These are phyloP conservation scores for Chrysomela aeneicollis DNA, from an alignment of 2,888 invertebrate species.

Conservation along the genomic window DNA sequence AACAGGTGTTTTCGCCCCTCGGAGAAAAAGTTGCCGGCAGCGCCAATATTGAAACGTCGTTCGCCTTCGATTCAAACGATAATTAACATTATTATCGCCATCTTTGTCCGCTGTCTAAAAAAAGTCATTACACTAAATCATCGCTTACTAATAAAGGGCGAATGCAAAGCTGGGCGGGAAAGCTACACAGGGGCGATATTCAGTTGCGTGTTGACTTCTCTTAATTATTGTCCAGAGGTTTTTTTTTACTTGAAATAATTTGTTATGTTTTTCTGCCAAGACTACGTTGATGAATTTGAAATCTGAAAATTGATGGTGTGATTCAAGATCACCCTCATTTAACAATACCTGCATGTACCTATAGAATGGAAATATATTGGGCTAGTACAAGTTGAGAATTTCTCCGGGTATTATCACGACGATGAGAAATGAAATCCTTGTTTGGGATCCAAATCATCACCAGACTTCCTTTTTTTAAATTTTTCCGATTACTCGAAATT, in stretches of 20 bases:
- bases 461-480: no score
- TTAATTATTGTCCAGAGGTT: neutral
- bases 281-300: no score
- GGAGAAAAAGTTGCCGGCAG: conserved; percentile 44
- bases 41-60: conserved; percentile 54
- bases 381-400: no score
- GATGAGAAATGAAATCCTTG: no score
- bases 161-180: conserved; percentile 51
- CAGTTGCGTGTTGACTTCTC: conserved; percentile 2
- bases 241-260: neutral
- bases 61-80: conserved; percentile 66
- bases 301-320: no score
- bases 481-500: no score
- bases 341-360: no score
- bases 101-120: conserved; percentile 62
- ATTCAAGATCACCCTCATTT: no score
- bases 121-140: conserved; percentile 70
- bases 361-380: no score
- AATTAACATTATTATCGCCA: conserved; percentile 70
- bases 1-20: conserved; percentile 46
- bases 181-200: neutral
- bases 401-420: no score
- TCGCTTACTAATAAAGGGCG: conserved; percentile 66
- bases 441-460: no score
- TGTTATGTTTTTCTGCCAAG: no score